Percentiles rank a stretch among this genome's conserved stretches.
Conservation (phyloP, 2,797 vertebrate genomes). For the Uromys caudimaculatus region DNA sequence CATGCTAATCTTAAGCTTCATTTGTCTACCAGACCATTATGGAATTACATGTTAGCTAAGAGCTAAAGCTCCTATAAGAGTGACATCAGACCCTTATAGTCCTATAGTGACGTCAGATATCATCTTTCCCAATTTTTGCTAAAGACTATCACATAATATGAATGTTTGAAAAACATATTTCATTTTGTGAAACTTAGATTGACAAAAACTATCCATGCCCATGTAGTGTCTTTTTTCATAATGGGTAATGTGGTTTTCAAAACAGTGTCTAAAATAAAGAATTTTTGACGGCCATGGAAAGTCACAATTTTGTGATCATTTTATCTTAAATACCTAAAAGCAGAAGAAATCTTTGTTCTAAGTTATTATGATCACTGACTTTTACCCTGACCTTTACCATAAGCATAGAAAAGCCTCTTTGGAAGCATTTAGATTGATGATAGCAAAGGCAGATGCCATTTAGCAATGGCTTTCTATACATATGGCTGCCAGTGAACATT, state of each 20-base stretch:
- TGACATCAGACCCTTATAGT: background rate
- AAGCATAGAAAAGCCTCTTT: background rate
- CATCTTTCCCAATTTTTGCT: conserved; percentile 1
- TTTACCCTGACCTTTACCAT: conserved; percentile 11
- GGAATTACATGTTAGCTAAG: background rate
- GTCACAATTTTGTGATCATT: background rate
- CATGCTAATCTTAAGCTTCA: background rate
- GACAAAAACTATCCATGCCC: background rate
- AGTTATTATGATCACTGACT: background rate
- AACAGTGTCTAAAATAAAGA: background rate
- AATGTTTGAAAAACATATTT: background rate
- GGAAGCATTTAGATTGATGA: background rate
- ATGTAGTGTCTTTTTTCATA: background rate
- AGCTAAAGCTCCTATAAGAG: background rate
- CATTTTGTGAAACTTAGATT: conserved; percentile 11
- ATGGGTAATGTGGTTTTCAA: background rate
- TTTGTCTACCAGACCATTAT: background rate
- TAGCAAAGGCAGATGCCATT: background rate
- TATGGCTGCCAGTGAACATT: background rate
- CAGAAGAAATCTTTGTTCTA: background rate
- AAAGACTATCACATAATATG: background rate
- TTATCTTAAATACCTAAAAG: conserved; percentile 33
- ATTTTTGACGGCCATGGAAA: background rate
- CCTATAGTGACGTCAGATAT: background rate
- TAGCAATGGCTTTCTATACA: background rate